Evolutionary conservation across 1,140 invertebrate genomes (phyloP), one percentile per base, ranked within the genome.

Genomic region (Eufriesea mexicana): DNA sequence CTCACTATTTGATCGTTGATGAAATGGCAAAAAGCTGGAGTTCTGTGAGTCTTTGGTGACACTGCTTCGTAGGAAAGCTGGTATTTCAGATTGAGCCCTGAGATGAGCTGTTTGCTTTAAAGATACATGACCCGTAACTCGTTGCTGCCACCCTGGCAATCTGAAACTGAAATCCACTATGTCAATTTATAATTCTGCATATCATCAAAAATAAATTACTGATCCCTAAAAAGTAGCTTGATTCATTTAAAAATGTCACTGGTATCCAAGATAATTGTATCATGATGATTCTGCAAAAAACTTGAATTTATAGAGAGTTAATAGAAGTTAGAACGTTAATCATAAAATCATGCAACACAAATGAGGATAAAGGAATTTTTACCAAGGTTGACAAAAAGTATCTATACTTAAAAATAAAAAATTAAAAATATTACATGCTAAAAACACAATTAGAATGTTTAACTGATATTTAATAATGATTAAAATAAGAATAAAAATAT

Each of bases 321-420:
- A 88, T 92, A 78, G 84, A 92, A 93, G 89, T 93, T 92, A 93
- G 90, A 92, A 76, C 84, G 79, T 93, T 91, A 92, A 80, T 92
- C 75, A 87, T 83, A 86, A 84, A 84, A 78, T 79, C 92, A 93
- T 93, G 91, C 92, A 91, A 90, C 74, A 91, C 74, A 88, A 54
- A 90, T 10, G 75, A 90, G 72, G 70, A 82, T 49, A 85, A 71
- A 87, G 84, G 77, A 81, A 78, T 51, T 67, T 74, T 80, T 83
- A 35, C 42, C n/a, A 25, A 83, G 75, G 66, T 84, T 68, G 10
- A 25, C 54, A 83, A 20, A 77, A 10, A 51, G 70, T 66, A 42
- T 84, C n/a, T 86, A 25, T 70, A 55, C 25, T 70, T 8, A 14
- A 28, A 68, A 77, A n/a, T 78, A 70, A 2, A 71, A 35, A 59